phyloP scores from a whole-genome alignment of 2,888 invertebrate genomes.

The Cordylochernes scorpioides region DNA sequence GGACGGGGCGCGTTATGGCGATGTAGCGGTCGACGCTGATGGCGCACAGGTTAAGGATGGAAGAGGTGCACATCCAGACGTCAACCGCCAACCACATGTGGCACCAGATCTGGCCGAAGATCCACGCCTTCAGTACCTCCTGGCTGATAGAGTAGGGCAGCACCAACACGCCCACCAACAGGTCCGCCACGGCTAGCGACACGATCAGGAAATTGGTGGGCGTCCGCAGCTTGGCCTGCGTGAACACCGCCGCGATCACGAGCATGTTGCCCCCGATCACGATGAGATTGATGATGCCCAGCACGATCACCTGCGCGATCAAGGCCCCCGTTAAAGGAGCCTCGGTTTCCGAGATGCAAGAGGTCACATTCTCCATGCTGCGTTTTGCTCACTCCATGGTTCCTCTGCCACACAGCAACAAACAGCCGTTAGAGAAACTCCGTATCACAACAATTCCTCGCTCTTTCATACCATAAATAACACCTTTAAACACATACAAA shows the following conservation, averaged over 20 bases:
- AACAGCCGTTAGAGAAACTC: too few relatives aligned
- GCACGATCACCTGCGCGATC: constrained; percentile 11
- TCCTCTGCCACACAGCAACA: too few relatives aligned
- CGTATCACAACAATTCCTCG: too few relatives aligned
- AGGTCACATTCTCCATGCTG: too few relatives aligned
- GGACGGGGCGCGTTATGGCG: constrained; percentile 82
- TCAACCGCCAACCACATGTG: constrained; percentile 87
- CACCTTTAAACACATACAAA: too few relatives aligned
- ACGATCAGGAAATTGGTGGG: constrained; percentile 93
- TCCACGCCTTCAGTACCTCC: constrained; percentile 68
- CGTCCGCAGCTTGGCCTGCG: constrained; percentile 65
- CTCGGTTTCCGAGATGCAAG: too few relatives aligned
- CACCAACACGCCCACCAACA: constrained; percentile 78
- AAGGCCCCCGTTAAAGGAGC: too few relatives aligned
- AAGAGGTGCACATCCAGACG: constrained; percentile 96
- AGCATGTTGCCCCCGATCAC: constrained; percentile 74
- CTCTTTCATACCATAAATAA: too few relatives aligned
- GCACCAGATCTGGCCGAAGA: constrained; percentile 86
- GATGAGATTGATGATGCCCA: constrained; percentile 44
- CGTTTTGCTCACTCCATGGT: too few relatives aligned
- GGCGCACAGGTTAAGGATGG: constrained; percentile 72
- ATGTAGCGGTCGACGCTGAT: constrained; percentile 62
- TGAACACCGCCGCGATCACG: constrained; percentile 71
- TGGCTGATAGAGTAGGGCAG: constrained; percentile 83
- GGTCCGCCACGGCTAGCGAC: constrained; percentile 78